Evolutionary conservation across 2,888 invertebrate genomes (phyloP).

Genomic region (Hyalella azteca): DNA sequence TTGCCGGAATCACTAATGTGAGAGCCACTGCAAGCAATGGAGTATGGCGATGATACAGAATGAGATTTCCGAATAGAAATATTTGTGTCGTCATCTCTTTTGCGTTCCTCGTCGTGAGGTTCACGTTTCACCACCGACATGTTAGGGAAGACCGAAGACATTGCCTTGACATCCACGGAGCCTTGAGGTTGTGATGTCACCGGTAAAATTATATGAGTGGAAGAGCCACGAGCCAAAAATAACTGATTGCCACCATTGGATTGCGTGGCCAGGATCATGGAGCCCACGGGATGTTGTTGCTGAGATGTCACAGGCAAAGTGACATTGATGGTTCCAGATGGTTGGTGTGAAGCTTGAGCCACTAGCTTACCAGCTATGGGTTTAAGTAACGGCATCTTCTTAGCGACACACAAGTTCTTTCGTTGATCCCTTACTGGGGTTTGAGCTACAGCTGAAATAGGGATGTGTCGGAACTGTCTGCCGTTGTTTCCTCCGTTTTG

Average conservation of each 20-base stretch:
- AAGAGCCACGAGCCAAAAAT: neutral
- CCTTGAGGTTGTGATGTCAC: slow-evolving; percentile 6
- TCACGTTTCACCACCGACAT: slow-evolving; percentile 28
- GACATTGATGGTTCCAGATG: neutral
- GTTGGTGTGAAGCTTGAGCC: neutral
- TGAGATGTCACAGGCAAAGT: slow-evolving; percentile 11
- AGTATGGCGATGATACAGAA: neutral
- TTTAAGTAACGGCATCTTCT: slow-evolving; percentile 21
- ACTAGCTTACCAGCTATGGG: slow-evolving; percentile 23
- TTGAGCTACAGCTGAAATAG: slow-evolving; percentile 3
- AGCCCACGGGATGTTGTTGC: slow-evolving; percentile 8
- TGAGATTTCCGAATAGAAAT: neutral
- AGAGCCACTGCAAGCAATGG: neutral
- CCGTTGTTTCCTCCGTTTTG: neutral
- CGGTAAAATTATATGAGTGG: slow-evolving; percentile 6
- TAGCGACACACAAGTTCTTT: neutral
- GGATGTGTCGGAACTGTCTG: slow-evolving; percentile 27
- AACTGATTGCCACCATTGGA: neutral
- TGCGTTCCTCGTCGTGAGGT: neutral
- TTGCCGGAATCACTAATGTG: neutral
- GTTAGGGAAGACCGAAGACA: slow-evolving; percentile 11
- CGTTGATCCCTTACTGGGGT: neutral
- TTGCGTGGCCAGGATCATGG: neutral
- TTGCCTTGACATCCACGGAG: neutral
- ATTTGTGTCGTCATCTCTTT: neutral